Percentiles rank a stretch among this genome's conserved stretches.
phyloP scores from a whole-genome alignment of 2,797 vertebrate genomes.

The Pangasius macronema region DNA sequence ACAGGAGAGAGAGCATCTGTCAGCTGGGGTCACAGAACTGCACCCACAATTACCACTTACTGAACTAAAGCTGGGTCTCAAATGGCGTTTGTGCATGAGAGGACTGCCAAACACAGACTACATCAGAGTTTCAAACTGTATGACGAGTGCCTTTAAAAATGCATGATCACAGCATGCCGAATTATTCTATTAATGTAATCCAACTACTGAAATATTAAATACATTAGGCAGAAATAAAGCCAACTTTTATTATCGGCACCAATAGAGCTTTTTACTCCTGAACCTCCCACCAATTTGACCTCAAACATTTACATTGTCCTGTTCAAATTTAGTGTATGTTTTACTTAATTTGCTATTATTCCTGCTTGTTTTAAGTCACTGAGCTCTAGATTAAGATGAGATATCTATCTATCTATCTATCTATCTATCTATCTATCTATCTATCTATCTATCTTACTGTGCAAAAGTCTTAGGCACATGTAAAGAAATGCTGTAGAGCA shows the following conservation, averaged over 20 bases:
- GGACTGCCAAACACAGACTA: not conserved
- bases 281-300: not conserved
- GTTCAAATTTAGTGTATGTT: not conserved
- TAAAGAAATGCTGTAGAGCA: too few relatives aligned
- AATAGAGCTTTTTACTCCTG: not conserved
- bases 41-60: constrained; percentile 31
- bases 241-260: not conserved
- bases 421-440: too few relatives aligned
- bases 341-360: not conserved
- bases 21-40: constrained; percentile 23
- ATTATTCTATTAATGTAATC: constrained; percentile 16
- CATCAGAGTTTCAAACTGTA: not conserved
- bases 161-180: constrained; percentile 1
- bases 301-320: not conserved
- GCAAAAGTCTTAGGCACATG: too few relatives aligned
- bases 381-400: not conserved
- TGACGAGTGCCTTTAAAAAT: not conserved
- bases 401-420: not conserved
- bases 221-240: not conserved
- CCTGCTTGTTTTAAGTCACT: not conserved
- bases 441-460: too few relatives aligned
- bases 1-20: constrained; percentile 26
- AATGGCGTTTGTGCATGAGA: not conserved
- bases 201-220: constrained; percentile 23
- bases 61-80: constrained; percentile 22